Evolutionary conservation across 2,797 vertebrate species (phyloP), one percentile per base, ranked within the genome.

Genomic region (Tiaroga cobitis): DNA sequence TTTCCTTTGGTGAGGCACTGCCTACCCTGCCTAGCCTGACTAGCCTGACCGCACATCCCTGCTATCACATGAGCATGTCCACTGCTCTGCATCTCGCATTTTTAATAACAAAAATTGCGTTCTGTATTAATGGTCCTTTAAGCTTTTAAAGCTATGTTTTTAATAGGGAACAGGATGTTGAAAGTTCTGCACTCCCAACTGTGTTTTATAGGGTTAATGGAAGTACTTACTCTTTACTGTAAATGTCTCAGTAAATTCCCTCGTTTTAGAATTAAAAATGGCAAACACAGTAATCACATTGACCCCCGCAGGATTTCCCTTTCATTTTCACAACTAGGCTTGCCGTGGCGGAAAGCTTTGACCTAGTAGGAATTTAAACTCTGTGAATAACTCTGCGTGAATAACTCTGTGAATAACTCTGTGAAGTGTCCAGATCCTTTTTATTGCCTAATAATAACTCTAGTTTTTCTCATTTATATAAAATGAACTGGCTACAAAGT

Each of bases 161-260:
- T 61, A n/a, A 34, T 2, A 10, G 41, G 61, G 15, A 46, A 49
- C 21, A 37, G 29, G 21, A 65, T 34, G 8, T 16, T 56, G 18
- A 70, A 54, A 21, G 3, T 51, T 75, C 8, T 75, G 41, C 39
- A 7, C 49, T 70, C 32, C 46, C 63, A 37, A 0, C 34, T 70
- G 34, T 56, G 81, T 65, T 75, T 75, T 82, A 10, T 19, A 16
- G 29, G 59, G 56, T 37, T 26, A 51, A 46, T 34, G 8, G 24
- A 49, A 65, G 46, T 8, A 65, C 39, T 79, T 79, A 65, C n/a
- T 65, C 37, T 63, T 74, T 74, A 41, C 69, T 46, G 26, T 46
- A 63, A 74, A 46, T 82, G 7, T 43, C 69, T 73, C 8, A 0
- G 51, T 63, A n/a, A 56, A 19, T 63, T 82, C 41, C 56, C 39